phyloP scores from a whole-genome alignment of 2,113 vertebrate genomes.

The Stegostoma tigrinum region DNA sequence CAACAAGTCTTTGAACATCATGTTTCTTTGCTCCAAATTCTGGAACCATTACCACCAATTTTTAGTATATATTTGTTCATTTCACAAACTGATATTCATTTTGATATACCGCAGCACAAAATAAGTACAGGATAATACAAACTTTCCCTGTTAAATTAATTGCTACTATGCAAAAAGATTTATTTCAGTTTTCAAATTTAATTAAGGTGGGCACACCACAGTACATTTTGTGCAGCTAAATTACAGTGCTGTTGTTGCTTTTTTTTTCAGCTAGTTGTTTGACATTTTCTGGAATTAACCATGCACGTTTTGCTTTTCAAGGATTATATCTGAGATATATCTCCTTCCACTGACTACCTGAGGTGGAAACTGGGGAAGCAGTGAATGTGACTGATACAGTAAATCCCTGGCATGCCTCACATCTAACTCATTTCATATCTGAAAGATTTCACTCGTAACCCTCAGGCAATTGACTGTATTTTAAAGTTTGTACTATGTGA shows the following conservation, averaged over 20 bases:
- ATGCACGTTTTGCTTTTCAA: conserved; percentile 46
- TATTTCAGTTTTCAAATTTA: conserved; percentile 96
- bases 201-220: conserved; percentile 73
- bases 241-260: conserved; percentile 78
- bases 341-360: conserved; percentile 37
- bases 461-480: conserved; percentile 54
- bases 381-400: conserved; percentile 41
- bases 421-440: conserved; percentile 43
- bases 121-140: conserved; percentile 57
- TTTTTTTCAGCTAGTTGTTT: conserved; percentile 48
- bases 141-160: conserved; percentile 88
- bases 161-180: conserved; percentile 81
- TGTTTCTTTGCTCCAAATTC: conserved; percentile 62
- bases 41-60: conserved; percentile 70
- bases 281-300: conserved; percentile 72
- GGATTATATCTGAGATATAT: conserved; percentile 36
- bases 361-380: conserved; percentile 42
- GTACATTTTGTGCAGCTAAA: conserved; percentile 81
- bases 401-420: conserved; percentile 40
- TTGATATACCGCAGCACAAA: conserved; percentile 77
- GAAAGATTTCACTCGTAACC: conserved; percentile 43
- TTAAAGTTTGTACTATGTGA: conserved; percentile 56
- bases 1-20: conserved; percentile 65
- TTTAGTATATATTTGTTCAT: conserved; percentile 77
- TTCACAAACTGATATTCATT: conserved; percentile 80